Evolutionary conservation across 2,797 vertebrate genomes (phyloP), one percentile per base, ranked within the genome.

Genomic region (Nasua narica): DNA sequence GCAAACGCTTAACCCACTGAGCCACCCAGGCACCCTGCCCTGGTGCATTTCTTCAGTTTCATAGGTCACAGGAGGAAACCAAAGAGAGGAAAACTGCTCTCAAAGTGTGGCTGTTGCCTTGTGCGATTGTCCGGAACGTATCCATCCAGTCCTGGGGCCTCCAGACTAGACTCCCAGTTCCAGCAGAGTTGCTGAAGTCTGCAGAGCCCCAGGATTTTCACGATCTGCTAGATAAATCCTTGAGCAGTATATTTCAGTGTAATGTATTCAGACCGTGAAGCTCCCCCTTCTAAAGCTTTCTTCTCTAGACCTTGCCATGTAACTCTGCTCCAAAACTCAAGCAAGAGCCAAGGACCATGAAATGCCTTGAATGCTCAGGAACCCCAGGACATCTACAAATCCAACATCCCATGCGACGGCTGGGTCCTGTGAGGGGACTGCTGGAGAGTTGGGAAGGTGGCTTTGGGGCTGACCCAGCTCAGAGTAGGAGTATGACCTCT

Each of bases 111-210:
- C 25, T 3, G 1, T 58, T 50, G 15, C 56, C 23, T 79, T 32
- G 12, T 37, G 74, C 19, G 72, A n/a, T 52, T 58, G 11, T 11
- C 67, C 23, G 0, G 0, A 48, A 46, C 1, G 3, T 18, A 32
- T 32, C 69, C 29, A 0, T 29, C 72, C 6, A 6, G 7, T 48
- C 14, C 52, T 52, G 27, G 62, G 9, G 7, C 40, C 69, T 23
- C 25, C 29, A 2, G 25, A 29, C 40, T n/a, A 16, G 5, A 19
- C 5, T 5, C 62, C 54, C 35, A 10, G 40, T 56, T n/a, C 84
- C 35, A 37, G 56, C 5, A 40, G 67, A 87, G 56, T 18, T 32
- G 3, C 7, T 29, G 56, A 78, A 14, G 7, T 88, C 25, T 5
- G 0, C 13, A 52, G 9, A 52, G 29, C 48, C 37, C 79, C 78